Evolutionary conservation across 2,888 invertebrate species (phyloP).

Genomic region (Scaptomyza reducta): DNA sequence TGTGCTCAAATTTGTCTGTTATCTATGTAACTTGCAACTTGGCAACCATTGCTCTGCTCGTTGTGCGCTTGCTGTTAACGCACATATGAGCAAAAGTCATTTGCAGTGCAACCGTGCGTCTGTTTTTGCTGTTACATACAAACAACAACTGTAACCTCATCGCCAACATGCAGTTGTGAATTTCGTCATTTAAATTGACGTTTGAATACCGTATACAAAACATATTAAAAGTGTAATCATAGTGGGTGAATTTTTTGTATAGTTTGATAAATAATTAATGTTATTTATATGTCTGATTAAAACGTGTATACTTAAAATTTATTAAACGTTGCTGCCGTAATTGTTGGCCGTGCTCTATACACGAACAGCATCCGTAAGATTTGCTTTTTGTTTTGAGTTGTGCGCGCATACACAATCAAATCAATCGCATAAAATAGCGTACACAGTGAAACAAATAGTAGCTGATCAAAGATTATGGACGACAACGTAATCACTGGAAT

Average conservation of each 20-base stretch:
- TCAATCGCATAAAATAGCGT: constrained; percentile 8
- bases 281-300: constrained; percentile 6
- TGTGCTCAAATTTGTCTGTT: no score
- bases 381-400: constrained; percentile 55
- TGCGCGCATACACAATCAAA: constrained; percentile 51
- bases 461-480: constrained; percentile 27
- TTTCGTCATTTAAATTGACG: constrained; percentile 69
- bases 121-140: constrained; percentile 26
- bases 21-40: no score
- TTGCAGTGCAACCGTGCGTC: constrained; percentile 43
- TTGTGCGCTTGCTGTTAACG: background rate
- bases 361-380: constrained; percentile 43
- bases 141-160: constrained; percentile 58
- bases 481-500: constrained; percentile 26
- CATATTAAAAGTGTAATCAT: constrained; percentile 17
- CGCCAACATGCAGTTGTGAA: constrained; percentile 64
- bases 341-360: constrained; percentile 26
- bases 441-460: background rate
- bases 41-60: background rate
- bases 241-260: constrained; percentile 6
- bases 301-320: constrained; percentile 11
- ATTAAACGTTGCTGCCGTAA: constrained; percentile 32
- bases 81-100: background rate
- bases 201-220: constrained; percentile 54
- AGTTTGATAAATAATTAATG: constrained; percentile 8